A percentile compares a stretch with the other conserved stretches of the same genome.
Conservation (phyloP, 2,888 invertebrate species). For the Drosophila nr. fundita region DNA sequence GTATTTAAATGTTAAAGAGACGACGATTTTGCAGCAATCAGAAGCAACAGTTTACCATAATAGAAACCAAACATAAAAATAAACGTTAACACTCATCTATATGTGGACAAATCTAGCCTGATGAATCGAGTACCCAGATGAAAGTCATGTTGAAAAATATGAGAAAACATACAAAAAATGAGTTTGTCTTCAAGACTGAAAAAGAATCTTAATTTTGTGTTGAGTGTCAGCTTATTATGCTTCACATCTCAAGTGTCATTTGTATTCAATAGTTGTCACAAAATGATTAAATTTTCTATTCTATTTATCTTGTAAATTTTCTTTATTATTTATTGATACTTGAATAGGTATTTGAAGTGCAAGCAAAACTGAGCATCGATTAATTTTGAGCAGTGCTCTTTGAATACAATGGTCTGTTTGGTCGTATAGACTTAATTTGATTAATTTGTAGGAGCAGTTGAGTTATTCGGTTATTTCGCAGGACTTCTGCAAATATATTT, state of each 20-base stretch:
- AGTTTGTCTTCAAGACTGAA: not conserved
- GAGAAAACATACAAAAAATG: not conserved
- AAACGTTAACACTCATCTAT: rapidly evolving
- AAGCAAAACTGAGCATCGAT: not conserved
- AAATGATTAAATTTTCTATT: not conserved
- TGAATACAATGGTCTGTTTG: not conserved
- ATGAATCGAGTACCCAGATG: not conserved
- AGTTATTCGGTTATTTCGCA: conserved; percentile 30
- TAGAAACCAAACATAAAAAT: not conserved
- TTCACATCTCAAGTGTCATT: too few relatives aligned
- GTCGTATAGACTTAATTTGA: conserved; percentile 57
- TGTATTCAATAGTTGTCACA: not conserved
- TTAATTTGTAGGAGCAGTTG: conserved; percentile 54
- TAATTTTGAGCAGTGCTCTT: conserved; percentile 10
- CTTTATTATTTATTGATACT: not conserved
- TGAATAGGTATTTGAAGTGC: not conserved
- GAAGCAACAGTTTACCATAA: not conserved
- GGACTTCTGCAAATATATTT: conserved; percentile 61
- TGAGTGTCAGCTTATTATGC: not conserved
- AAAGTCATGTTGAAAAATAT: not conserved
- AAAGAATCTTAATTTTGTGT: not conserved
- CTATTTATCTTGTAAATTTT: not conserved
- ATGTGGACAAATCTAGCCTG: not conserved
- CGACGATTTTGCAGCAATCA: not conserved
- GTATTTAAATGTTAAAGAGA: not conserved